Percentiles rank a stretch among this genome's conserved stretches.
Evolutionary conservation across 37 sponge, comb jelly and placozoan genomes (phyloP).

Genomic region (Dysidea cf. avara): DNA sequence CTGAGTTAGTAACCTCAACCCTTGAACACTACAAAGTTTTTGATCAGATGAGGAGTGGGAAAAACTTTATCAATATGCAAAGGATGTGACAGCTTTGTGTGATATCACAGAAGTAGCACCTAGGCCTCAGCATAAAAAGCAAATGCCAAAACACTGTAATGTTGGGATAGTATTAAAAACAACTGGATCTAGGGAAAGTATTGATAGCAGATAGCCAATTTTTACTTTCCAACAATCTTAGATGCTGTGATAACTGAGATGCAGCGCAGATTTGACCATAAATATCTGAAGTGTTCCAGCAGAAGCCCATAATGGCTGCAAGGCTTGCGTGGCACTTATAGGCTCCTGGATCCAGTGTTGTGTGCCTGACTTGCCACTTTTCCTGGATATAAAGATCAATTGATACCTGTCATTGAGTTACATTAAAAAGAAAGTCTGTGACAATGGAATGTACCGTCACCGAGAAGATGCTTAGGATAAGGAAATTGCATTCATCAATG

Average conservation of each 20-base stretch:
- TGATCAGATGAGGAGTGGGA: too few species aligned
- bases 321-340: too few species aligned
- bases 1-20: too few species aligned
- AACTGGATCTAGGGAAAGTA: not conserved
- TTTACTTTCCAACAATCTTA: not conserved
- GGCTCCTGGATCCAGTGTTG: conserved; percentile 37
- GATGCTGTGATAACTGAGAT: conserved; percentile 3
- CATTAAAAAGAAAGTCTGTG: conserved; percentile 21
- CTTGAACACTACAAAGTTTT: too few species aligned
- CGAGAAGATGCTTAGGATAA: conserved; percentile 26
- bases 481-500: not conserved
- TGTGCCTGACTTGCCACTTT: conserved; percentile 9
- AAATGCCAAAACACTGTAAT: not conserved
- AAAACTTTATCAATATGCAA: not conserved
- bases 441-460: conserved; percentile 33
- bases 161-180: not conserved
- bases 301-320: too few species aligned
- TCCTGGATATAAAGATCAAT: conserved; percentile 9
- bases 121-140: not conserved
- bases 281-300: conserved; percentile 13
- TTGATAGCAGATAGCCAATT: conserved; percentile 1
- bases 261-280: conserved; percentile 4
- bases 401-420: conserved; percentile 26
- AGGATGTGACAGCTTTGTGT: not conserved
- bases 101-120: not conserved